Percentiles rank a stretch among this genome's conserved stretches.
Conservation (phyloP, 2,797 vertebrate genomes). For the Chlorospingus flavigularis region DNA sequence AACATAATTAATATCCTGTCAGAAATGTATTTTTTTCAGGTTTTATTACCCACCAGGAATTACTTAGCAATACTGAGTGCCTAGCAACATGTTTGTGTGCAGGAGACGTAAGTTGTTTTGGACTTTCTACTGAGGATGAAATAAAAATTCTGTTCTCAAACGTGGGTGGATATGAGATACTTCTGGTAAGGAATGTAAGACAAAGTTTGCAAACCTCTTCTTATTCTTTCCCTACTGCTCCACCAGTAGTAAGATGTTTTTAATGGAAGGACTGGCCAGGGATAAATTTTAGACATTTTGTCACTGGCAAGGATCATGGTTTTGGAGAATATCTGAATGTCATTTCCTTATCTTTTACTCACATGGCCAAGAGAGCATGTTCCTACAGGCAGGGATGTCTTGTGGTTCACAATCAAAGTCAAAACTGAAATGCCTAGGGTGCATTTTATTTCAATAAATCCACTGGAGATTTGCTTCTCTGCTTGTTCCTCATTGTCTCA, state of each 20-base stretch:
- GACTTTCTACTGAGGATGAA: not conserved
- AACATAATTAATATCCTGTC: not conserved
- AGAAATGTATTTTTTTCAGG: not conserved
- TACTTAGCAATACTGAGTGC: not conserved
- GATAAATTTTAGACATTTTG: not conserved
- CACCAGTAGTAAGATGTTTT: not conserved
- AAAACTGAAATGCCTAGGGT: not conserved
- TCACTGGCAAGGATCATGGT: not conserved
- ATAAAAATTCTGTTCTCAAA: not conserved
- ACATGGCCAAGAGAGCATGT: not conserved
- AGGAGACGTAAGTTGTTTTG: not conserved
- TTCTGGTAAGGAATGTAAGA: not conserved
- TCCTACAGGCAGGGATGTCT: not conserved
- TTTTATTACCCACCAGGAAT: not conserved
- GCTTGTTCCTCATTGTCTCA: not conserved
- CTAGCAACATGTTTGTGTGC: not conserved
- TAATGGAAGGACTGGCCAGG: not conserved
- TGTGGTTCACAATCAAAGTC: not conserved
- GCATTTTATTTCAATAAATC: not conserved
- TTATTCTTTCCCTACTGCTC: not conserved
- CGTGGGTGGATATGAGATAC: not conserved
- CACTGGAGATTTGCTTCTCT: not conserved
- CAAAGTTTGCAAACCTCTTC: not conserved
- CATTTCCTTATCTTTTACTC: not conserved
- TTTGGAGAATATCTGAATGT: not conserved